A percentile compares a stretch with the other conserved stretches of the same genome.
phyloP scores from a whole-genome alignment of 2,888 invertebrate genomes.

The Laothoe populi region DNA sequence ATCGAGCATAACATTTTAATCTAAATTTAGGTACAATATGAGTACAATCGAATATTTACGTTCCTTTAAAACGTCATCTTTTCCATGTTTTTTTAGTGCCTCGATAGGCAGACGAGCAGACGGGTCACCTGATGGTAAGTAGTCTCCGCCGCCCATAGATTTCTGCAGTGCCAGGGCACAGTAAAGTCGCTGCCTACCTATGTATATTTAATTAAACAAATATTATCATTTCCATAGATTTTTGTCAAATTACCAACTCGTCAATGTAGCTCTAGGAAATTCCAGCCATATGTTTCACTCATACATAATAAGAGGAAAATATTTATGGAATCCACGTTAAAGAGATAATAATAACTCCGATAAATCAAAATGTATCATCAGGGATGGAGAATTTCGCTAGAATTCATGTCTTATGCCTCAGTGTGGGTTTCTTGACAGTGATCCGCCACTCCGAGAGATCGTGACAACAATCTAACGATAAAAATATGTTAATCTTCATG shows the following conservation, averaged over 20 bases:
- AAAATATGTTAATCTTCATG: neutral
- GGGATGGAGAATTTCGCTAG: neutral
- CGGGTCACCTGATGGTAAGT: no score
- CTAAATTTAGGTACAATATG: no score
- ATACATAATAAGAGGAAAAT: conserved; percentile 11
- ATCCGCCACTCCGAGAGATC: neutral
- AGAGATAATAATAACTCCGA: conserved; percentile 3
- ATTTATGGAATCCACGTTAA: neutral
- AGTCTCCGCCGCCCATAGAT: no score
- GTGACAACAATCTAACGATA: neutral
- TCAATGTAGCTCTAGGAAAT: neutral
- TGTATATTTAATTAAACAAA: neutral
- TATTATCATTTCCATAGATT: neutral
- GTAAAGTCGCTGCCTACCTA: neutral
- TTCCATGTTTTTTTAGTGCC: no score
- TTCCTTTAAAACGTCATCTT: no score
- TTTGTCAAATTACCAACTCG: neutral
- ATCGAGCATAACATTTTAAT: no score
- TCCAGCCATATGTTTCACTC: neutral
- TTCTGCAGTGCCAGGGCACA: no score
- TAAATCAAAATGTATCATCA: neutral
- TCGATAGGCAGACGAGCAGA: no score
- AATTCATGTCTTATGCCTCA: neutral
- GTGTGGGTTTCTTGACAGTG: neutral
- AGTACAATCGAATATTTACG: no score